Evolutionary conservation across 1,140 invertebrate genomes (phyloP).

Genomic region (Ceratosolen solmsi): DNA sequence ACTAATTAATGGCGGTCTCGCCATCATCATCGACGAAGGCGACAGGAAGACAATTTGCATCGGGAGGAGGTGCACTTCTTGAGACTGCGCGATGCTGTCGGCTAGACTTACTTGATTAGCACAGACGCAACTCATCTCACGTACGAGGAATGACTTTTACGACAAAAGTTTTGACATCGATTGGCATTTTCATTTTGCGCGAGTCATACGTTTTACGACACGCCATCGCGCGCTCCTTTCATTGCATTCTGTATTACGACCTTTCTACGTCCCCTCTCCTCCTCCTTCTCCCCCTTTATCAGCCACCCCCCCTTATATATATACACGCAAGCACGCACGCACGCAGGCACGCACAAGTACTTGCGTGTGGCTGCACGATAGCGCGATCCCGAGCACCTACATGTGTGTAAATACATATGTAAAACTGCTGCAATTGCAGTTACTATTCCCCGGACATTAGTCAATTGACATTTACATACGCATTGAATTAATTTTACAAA

Average conservation of each 20-base stretch:
- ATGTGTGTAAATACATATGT: too few relatives aligned
- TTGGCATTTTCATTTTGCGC: constrained; percentile 46
- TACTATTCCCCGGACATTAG: too few relatives aligned
- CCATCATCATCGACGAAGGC: neutral
- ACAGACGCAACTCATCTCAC: neutral
- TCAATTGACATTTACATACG: too few relatives aligned
- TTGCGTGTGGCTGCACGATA: too few relatives aligned
- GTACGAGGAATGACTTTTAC: constrained; percentile 28
- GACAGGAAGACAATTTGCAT: constrained; percentile 26
- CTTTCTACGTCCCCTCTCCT: neutral
- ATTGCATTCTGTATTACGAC: neutral
- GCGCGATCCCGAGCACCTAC: too few relatives aligned
- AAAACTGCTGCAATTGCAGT: too few relatives aligned
- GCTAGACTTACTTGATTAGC: constrained; percentile 1
- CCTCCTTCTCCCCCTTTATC: too few relatives aligned
- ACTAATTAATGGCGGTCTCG: constrained; percentile 19
- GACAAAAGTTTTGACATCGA: constrained; percentile 45
- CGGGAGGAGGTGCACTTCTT: neutral
- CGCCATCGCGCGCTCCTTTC: neutral
- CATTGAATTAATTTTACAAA: too few relatives aligned
- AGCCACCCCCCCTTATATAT: too few relatives aligned
- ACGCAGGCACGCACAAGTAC: too few relatives aligned
- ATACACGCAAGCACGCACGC: too few relatives aligned
- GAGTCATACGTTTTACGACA: neutral
- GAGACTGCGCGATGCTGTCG: neutral